These are phyloP conservation scores for Sphaerodactylus townsendi DNA, from an alignment of 2,113 vertebrate genomes.

Conservation along the genomic window DNA sequence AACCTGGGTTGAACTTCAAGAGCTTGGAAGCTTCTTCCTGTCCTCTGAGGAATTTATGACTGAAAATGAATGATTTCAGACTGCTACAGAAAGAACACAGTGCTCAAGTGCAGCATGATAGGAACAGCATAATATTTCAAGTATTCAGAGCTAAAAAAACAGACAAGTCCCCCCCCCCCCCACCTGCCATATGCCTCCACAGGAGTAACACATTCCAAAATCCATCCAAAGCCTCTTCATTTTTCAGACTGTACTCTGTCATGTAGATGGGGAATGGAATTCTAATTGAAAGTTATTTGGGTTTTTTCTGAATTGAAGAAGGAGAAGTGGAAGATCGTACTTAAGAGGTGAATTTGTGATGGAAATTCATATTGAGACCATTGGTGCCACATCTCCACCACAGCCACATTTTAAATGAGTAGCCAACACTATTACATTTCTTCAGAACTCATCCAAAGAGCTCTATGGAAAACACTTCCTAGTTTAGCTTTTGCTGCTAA, in stretches of 20 bases:
- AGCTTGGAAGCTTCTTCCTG: not conserved
- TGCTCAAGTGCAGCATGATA: constrained; percentile 55
- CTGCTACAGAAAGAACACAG: constrained; percentile 36
- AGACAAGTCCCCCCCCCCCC: constrained; percentile 49
- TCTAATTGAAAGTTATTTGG: constrained; percentile 69
- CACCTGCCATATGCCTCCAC: constrained; percentile 47
- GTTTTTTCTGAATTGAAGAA: constrained; percentile 58
- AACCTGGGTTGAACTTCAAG: too few relatives aligned
- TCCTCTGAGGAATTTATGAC: not conserved
- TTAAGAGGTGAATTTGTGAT: constrained; percentile 62
- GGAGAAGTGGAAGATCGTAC: constrained; percentile 53
- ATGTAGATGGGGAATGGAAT: constrained; percentile 73
- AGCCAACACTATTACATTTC: constrained; percentile 41
- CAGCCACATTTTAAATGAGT: constrained; percentile 63
- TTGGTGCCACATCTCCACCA: constrained; percentile 51
- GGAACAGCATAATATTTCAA: constrained; percentile 66
- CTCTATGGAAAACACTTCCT: not conserved
- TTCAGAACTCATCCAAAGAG: constrained; percentile 4
- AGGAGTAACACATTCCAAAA: constrained; percentile 75
- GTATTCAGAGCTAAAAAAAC: constrained; percentile 67
- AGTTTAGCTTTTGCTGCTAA: not conserved
- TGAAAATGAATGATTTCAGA: constrained; percentile 25
- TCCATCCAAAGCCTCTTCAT: constrained; percentile 72
- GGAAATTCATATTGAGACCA: constrained; percentile 62
- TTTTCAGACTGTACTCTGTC: constrained; percentile 70